Conservation (phyloP, 2,888 invertebrate species). For the Lycaena phlaeas region DNA sequence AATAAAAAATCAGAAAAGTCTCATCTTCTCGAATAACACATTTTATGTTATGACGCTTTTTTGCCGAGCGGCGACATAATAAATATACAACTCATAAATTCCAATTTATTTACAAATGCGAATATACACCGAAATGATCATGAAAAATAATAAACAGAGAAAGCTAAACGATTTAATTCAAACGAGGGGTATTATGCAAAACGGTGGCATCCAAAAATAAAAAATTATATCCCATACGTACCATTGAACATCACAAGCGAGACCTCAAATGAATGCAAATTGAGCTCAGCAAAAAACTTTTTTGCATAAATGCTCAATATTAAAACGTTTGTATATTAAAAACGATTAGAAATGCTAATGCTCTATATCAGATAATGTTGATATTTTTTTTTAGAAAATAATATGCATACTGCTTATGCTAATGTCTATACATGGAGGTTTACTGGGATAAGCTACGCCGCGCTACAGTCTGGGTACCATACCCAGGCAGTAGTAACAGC, state of each 20-base stretch:
- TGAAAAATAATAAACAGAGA: conserved; percentile 13
- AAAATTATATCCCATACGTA: conserved; percentile 49
- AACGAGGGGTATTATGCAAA: conserved; percentile 41
- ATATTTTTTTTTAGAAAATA: background rate
- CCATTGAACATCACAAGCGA: conserved; percentile 53
- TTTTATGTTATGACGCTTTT: no score
- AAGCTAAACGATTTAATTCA: conserved; percentile 32
- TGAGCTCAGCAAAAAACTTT: conserved; percentile 32
- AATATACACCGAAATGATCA: conserved; percentile 3
- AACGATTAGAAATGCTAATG: conserved; percentile 29
- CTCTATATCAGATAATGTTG: background rate
- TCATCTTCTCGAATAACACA: no score
- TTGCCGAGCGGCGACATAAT: no score
- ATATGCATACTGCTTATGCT: no score
- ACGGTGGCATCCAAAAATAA: conserved; percentile 32
- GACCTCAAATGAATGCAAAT: conserved; percentile 57
- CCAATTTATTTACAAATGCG: no score
- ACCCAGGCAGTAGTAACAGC: no score
- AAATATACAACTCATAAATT: no score
- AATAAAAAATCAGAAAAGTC: no score
- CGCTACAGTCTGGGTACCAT: no score
- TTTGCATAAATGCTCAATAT: conserved; percentile 49
- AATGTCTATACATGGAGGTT: no score
- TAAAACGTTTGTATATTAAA: conserved; percentile 38
- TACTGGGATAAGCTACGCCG: no score